Evolutionary conservation across 2,113 vertebrate genomes (phyloP), one percentile per base, ranked within the genome.

Genomic region (Archocentrus centrarchus): DNA sequence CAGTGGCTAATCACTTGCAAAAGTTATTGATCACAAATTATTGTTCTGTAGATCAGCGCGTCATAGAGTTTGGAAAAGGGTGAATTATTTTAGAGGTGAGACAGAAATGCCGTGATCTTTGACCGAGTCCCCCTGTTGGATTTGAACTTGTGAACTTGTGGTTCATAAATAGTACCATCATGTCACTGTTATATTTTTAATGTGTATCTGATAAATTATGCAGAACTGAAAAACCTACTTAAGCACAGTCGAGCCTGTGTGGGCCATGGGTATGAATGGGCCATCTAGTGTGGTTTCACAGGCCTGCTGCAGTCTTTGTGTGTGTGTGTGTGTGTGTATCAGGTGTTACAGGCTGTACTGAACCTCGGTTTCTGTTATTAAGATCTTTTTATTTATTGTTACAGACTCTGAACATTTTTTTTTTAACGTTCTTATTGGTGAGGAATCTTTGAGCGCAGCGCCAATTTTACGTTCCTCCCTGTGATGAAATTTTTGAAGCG

Each of bases 101-200:
- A 20, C n/a, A 32, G 66, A 70, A 53, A 70, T 53, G 24, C 11
- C 53, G 17, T 30, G 64, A 50, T 15, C 3, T 14, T 50, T 2
- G 15, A 50, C 24, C 50, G 15, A 10, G 64, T 17, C 50, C 24
- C 14, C 24, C 20, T 70, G 24, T 70, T 70, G 44, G 66, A 70
- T 70, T 70, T 70, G 66, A 70, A 50, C 66, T 50, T 73, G 66
- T 73, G 18, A 30, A 24, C 41, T 4, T 13, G 6, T 5, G 68
- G 6, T 75, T 57, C 10, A 35, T 57, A 60, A 77, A 77, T 77
- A 30, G 47, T 53, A 53, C 47, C 47, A 55, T 14, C 20, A 32
- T 30, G 13, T 73, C 68, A 53, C 17, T n/a, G 68, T 73, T 73
- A 32, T 30, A 73, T 55, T 73, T 64, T 73, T 73, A 73, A 73